Evolutionary conservation across 1,140 invertebrate species (phyloP), one percentile per base, ranked within the genome.

Genomic region (Campodea augens): DNA sequence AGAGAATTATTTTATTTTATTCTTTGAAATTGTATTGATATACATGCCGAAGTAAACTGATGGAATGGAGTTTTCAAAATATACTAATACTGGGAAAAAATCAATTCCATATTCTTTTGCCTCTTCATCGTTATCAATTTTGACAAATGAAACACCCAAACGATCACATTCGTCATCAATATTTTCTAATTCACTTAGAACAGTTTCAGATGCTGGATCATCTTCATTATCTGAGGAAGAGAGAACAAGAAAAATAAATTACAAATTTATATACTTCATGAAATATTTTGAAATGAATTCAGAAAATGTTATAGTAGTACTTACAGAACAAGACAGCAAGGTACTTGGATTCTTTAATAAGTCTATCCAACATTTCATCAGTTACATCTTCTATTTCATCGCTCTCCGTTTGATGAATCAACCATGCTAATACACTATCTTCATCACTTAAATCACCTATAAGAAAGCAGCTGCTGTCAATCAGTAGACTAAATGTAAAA

Each of bases 301-400:
- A 39, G 22, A 42, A 10, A 7, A 10, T 25, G 23, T 40, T 23
- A n/a, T n/a, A 19, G 4, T 44, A 42, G 51, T 62, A 76, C 78
- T 81, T 71, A 88, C 84, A 89, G 64, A 89, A 89, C 47, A 89
- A 66, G 44, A 88, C 86, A 44, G 84, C 85, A 50, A 91, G 81
- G 57, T 83, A 75, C 1, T 75, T 74, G 74, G 84, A 85, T 68
- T 87, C 88, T 44, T 78, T 75, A 53, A 93, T 81, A 44, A 93
- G 76, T 58, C 89, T 75, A 57, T 91, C 84, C 38, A 93, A 68
- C 87, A 92, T 91, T 67, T 91, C 86, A 61, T 90, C 82, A 23
- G 86, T 91, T 29, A 93, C 78, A 55, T 90, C 84, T 67, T 92
- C 88, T 55, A 93, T 93, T 66, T 91, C 82, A 62, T 92, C 88